A percentile compares a stretch with the other conserved stretches of the same genome.
Evolutionary conservation across 2,797 vertebrate species (phyloP).

Genomic region (Petrocephalus schoutedeni): DNA sequence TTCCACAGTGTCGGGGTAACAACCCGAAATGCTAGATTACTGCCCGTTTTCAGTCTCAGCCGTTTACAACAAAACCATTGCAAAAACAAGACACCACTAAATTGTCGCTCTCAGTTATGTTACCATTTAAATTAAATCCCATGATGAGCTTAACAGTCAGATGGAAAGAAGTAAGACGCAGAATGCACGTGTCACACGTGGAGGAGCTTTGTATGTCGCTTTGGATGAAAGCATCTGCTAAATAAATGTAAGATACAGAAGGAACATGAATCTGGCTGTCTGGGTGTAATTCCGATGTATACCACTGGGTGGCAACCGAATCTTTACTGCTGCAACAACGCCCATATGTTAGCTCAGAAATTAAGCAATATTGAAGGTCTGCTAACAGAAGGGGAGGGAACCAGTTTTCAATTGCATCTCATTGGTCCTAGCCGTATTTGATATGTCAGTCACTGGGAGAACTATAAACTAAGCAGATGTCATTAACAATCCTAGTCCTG

Average conservation of each 20-base stretch:
- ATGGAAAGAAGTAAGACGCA: not conserved
- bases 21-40: not conserved
- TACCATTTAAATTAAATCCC: not conserved
- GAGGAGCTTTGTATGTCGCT: not conserved
- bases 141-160: not conserved
- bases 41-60: not conserved
- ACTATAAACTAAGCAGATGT: not conserved
- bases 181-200: not conserved
- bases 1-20: not conserved
- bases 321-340: not conserved
- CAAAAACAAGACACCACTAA: not conserved
- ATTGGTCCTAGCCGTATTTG: not conserved
- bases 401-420: not conserved
- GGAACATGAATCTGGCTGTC: not conserved
- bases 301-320: not conserved
- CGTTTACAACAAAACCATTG: not conserved
- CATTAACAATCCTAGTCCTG: not conserved
- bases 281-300: not conserved
- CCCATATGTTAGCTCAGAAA: not conserved
- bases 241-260: not conserved
- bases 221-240: not conserved
- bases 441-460: not conserved
- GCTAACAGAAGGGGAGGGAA: not conserved
- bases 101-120: not conserved
- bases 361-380: not conserved